Evolutionary conservation across 2,113 vertebrate species (phyloP).

Genomic region (Octodon degus): DNA sequence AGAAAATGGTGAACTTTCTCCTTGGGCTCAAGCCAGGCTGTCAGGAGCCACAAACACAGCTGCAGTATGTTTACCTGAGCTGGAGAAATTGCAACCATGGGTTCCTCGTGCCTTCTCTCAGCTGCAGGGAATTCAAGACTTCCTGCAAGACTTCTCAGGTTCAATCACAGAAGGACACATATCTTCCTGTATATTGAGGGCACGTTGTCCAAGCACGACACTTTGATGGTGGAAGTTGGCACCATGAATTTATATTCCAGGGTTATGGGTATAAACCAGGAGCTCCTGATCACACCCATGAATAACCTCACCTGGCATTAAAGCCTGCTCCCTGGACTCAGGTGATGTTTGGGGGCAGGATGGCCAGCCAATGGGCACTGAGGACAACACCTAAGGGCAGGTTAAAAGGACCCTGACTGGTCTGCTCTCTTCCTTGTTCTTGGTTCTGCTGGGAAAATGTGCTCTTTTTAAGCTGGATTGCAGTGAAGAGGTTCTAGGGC

Average conservation of each 20-base stretch:
- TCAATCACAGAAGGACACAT: not conserved
- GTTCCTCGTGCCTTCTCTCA: not conserved
- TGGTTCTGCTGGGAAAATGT: accelerated
- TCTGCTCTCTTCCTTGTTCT: accelerated
- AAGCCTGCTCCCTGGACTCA: not conserved
- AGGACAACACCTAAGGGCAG: accelerated
- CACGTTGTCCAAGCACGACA: not conserved
- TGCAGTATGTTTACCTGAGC: accelerated
- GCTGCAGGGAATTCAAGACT: not conserved
- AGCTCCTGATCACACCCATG: accelerated
- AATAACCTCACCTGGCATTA: not conserved
- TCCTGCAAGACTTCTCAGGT: not conserved
- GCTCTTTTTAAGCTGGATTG: accelerated
- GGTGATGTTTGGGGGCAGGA: constrained; percentile 11
- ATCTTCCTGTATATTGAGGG: not conserved
- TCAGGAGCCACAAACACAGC: not conserved
- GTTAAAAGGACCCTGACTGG: not conserved
- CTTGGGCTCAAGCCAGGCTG: not conserved
- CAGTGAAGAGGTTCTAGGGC: accelerated
- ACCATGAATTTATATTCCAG: accelerated
- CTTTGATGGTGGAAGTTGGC: not conserved
- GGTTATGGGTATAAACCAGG: accelerated
- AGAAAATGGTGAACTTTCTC: no score
- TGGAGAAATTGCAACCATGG: accelerated
- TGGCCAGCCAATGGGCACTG: constrained; percentile 44